A percentile compares a stretch with the other conserved stretches of the same genome.
phyloP scores from a whole-genome alignment of 2,113 vertebrate species.

The Callipepla californica region DNA sequence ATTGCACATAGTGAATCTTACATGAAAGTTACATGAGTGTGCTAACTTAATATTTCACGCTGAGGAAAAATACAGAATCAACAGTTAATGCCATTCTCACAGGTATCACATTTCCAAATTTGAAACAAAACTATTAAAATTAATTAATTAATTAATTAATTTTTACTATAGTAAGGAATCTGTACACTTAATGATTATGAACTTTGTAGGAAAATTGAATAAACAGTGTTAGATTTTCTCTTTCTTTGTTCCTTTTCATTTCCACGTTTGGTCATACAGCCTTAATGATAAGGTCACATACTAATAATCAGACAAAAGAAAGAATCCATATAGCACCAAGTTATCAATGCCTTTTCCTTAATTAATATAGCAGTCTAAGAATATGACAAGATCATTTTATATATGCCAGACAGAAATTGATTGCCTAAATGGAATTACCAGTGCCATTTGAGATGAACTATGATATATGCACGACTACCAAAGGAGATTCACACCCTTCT shows the following conservation, averaged over 20 bases:
- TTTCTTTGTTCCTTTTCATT: neutral
- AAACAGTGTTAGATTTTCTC: neutral
- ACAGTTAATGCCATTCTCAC: neutral
- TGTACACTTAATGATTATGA: neutral
- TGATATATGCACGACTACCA: neutral
- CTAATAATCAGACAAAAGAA: neutral
- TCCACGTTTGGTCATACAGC: neutral
- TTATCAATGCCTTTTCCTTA: neutral
- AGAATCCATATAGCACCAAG: neutral
- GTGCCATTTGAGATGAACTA: neutral
- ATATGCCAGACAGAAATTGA: neutral
- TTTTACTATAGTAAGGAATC: neutral
- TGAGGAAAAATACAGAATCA: neutral
- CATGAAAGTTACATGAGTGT: neutral
- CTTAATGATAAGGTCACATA: neutral
- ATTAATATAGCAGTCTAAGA: neutral
- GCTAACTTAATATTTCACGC: neutral
- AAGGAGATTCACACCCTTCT: neutral
- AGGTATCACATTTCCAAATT: neutral
- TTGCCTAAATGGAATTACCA: neutral
- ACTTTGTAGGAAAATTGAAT: neutral
- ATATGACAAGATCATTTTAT: neutral
- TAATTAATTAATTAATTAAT: neutral
- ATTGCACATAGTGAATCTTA: neutral
- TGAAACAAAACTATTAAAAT: neutral